phyloP scores from a whole-genome alignment of 2,888 invertebrate genomes.

The Mantis religiosa region DNA sequence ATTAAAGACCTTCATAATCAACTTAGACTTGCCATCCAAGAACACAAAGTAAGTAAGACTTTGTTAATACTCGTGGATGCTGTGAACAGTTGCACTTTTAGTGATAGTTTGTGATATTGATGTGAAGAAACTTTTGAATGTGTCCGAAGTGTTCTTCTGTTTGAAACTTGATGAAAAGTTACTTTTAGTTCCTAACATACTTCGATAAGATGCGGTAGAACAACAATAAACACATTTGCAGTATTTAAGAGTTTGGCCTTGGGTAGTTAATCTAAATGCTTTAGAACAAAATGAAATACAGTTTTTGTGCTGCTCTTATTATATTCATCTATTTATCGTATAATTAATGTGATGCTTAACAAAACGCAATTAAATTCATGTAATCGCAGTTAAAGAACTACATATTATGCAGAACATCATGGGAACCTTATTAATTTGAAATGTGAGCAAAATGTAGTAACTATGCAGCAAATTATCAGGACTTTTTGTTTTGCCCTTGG shows the following conservation, averaged over 20 bases:
- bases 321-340: too few species aligned
- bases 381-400: too few species aligned
- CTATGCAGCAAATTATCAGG: neutral
- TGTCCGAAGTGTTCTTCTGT: neutral
- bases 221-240: neutral
- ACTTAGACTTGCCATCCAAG: conserved; percentile 58
- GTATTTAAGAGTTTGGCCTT: neutral
- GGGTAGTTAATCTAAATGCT: too few species aligned
- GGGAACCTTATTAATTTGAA: neutral
- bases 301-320: too few species aligned
- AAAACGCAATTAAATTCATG: too few species aligned
- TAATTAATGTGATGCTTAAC: too few species aligned
- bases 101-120: conserved; percentile 9
- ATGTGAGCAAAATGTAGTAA: neutral
- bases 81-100: neutral
- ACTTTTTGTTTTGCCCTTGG: neutral
- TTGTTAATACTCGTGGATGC: neutral
- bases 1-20: conserved; percentile 57
- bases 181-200: neutral
- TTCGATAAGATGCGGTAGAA: neutral
- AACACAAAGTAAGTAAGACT: conserved; percentile 57
- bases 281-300: too few species aligned
- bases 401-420: too few species aligned
- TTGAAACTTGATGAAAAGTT: neutral
- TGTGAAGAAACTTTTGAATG: neutral